These are phyloP conservation scores for Rutpela maculata DNA, from an alignment of 2,888 invertebrate genomes.

Conservation along the genomic window DNA sequence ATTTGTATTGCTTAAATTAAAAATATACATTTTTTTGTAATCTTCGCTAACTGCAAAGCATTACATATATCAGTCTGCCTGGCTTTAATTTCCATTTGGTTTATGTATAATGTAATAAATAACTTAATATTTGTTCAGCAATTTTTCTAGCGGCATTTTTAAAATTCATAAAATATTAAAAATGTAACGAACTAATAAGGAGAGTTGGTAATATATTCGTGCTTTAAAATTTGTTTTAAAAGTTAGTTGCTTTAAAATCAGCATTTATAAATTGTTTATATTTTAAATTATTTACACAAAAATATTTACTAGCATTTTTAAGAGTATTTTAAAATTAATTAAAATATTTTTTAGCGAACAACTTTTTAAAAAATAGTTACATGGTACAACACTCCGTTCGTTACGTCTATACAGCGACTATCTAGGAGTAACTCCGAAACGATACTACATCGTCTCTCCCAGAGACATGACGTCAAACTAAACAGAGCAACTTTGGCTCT, in stretches of 20 bases:
- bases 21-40: too few relatives aligned
- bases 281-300: constrained; percentile 13
- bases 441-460: constrained; percentile 65
- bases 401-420: constrained; percentile 60
- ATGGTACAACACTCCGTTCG: constrained; percentile 44
- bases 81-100: too few relatives aligned
- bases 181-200: neutral
- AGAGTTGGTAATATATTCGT: constrained; percentile 3
- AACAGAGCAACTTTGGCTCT: constrained; percentile 46
- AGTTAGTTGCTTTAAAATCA: constrained; percentile 15
- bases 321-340: constrained; percentile 5
- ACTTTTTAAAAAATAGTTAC: constrained; percentile 29
- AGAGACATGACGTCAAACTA: constrained; percentile 72
- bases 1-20: too few relatives aligned
- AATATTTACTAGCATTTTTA: neutral
- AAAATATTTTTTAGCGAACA: constrained; percentile 13
- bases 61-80: too few relatives aligned
- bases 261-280: constrained; percentile 6
- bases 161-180: neutral
- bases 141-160: too few relatives aligned
- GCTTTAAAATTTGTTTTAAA: neutral
- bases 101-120: too few relatives aligned
- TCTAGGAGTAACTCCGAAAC: constrained; percentile 56
- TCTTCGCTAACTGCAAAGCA: too few relatives aligned
- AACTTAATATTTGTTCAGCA: too few relatives aligned